Base-by-base conservation (phyloP, 2,888 invertebrate genomes). In the Perizoma flavofasciatum region DNA sequence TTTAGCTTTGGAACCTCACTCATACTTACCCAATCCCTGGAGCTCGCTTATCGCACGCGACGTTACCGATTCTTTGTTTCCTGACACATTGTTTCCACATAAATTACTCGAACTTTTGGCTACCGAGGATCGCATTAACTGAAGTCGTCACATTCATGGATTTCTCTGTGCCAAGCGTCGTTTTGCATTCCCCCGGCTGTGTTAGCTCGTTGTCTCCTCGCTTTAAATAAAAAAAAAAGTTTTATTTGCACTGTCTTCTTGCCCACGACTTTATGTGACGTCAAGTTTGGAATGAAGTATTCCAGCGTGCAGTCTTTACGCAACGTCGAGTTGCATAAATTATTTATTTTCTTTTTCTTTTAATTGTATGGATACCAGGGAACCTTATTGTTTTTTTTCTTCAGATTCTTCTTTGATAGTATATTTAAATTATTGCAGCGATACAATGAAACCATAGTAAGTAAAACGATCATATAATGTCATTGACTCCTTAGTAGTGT, bases 161-260 rank as follows among this genome's bases (percentile, higher is more conserved):
- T 82, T 81, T 82, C 73, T 75, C 75, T 81, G 79, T 79, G 78
- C 80, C 81, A 73, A 70, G 71, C 69, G 79, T 88, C 83, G 82
- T 90, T 91, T 92, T 90, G 88, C 89, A 90, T 92, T 89, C 90
- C 83, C 68, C 84, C 89, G 89, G 84, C 88, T 89, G 88, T 86
- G 88, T 89, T 90, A 87, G 89, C 83, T 91, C 91, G 89, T 90
- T 90, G 91, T 90, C 88, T 89, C 85, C 80, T 79, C 77, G 81
- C 71, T 83, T 90, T 86, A 86, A 89, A 86, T 86, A 88, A 88
- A 88, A 86, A 86, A 82, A 75, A 79, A 78, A 84, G 78, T 87
- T 88, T 87, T 85, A 82, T 86, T 82, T 73, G 73, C 77, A 73
- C 78, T 80, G 86, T 89, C 85, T 81, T 79, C 75, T 88, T 83